Conservation (phyloP, 30 jellyfish, hydroid and myxozoan genomes). For the Aurelia aurita region DNA sequence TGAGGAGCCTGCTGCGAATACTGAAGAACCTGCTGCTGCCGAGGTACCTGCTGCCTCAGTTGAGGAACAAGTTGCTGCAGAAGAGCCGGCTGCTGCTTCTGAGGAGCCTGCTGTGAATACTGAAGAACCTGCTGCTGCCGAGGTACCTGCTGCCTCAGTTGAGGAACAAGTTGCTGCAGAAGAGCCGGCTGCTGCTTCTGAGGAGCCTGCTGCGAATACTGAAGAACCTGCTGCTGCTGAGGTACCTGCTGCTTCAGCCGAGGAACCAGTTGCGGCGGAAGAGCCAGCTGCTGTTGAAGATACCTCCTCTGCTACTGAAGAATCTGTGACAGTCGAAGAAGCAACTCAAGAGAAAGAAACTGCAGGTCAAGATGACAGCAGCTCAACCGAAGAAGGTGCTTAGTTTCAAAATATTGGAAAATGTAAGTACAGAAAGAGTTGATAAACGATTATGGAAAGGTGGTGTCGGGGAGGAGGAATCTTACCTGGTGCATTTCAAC, state of each 20-base stretch:
- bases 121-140: conserved; percentile 6
- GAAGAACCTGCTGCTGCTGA: conserved; percentile 36
- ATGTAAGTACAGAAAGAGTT: too few species aligned
- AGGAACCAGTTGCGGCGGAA: conserved; percentile 24
- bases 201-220: conserved; percentile 11
- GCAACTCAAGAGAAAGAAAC: conserved; percentile 12
- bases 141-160: conserved; percentile 20
- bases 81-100: not conserved
- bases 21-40: conserved; percentile 25
- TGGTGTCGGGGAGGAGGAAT: too few species aligned
- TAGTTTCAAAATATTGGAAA: too few species aligned
- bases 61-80: not conserved
- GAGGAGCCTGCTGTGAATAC: not conserved
- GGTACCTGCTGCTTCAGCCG: conserved; percentile 22
- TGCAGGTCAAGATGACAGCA: too few species aligned
- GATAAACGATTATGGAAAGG: too few species aligned
- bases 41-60: conserved; percentile 26
- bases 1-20: conserved; percentile 46
- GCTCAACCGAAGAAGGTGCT: not conserved
- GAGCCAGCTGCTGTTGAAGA: conserved; percentile 33
- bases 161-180: conserved; percentile 40
- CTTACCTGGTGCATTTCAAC: too few species aligned
- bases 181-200: conserved; percentile 32
- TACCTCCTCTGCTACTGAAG: not conserved
- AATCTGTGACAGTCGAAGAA: not conserved